Evolutionary conservation across 2,113 vertebrate species (phyloP), one percentile per base, ranked within the genome.

Genomic region (Psilopsiagon aurifrons): DNA sequence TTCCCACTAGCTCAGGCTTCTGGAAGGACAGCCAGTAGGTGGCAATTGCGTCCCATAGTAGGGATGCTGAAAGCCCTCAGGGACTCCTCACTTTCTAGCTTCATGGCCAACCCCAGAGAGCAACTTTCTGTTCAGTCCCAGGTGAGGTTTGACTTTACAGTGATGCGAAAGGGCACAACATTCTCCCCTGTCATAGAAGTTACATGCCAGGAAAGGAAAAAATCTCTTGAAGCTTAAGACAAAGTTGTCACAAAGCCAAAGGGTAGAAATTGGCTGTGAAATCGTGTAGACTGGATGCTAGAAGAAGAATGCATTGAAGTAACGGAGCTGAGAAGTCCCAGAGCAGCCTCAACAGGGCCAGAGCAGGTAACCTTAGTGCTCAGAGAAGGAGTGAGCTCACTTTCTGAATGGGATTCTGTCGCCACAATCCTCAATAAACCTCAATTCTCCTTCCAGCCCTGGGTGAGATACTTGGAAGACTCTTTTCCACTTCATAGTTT

Each of bases 1-100:
- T 17, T 64, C 37, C 49, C 44, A 62, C 52, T 35, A 69, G 33
- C 35, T 76, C 5, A 24, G 66, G 67, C 17, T 54, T 69, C 52
- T 63, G 54, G 46, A 84, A 78, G 41, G 74, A 49, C 74, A 91
- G 91, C 94, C 95, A 79, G 91, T 76, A 96, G 92, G 81, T 96
- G 96, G 96, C 96, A 95, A 92, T 2, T 94, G 47, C 76, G 83
- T 68, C 54, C 67, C 69, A 7, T 0, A 8, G 13, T 1, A 69
- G 44, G 43, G 74, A 67, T 24, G 23, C 29, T 62, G 83, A 81
- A 81, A 91, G 9, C 29, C 49, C 17, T 16, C 3, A 17, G 44
- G 63, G 54, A 57, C 8, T 73, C 17, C 24, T 91, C 63, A 11
- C 43, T 64, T 90, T 35, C 66, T 13, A 41, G 27, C 22, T 52